phyloP scores from a whole-genome alignment of 1,140 invertebrate species.

The Drosophila kurseongensis region DNA sequence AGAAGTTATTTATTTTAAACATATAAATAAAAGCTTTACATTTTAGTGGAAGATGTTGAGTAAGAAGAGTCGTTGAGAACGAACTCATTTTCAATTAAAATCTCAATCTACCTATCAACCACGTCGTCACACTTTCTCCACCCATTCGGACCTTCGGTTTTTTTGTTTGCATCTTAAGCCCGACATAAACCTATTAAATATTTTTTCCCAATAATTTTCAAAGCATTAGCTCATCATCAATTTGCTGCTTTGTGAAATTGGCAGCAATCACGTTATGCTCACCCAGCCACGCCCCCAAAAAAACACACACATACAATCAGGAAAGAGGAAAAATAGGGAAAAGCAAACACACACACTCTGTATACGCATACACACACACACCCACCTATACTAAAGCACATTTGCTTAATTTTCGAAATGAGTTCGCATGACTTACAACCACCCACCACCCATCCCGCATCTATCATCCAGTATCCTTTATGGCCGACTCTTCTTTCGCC shows the following conservation, averaged over 20 bases:
- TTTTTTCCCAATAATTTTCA: slow-evolving; percentile 58
- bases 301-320: slow-evolving; percentile 21
- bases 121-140: slow-evolving; percentile 2
- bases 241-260: slow-evolving; percentile 67
- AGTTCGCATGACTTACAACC: slow-evolving; percentile 60
- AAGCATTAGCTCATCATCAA: slow-evolving; percentile 73
- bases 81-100: background rate
- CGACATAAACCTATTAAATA: slow-evolving; percentile 53
- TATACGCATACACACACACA: slow-evolving; percentile 13
- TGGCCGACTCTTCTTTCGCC: slow-evolving; percentile 29
- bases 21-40: too few species aligned
- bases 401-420: slow-evolving; percentile 70
- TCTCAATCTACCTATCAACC: background rate
- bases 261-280: slow-evolving; percentile 71
- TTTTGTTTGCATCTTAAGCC: slow-evolving; percentile 27
- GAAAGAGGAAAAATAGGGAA: slow-evolving; percentile 14
- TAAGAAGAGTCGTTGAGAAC: too few species aligned
- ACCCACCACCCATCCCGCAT: slow-evolving; percentile 14
- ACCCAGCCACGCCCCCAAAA: slow-evolving; percentile 54
- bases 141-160: slow-evolving; percentile 1
- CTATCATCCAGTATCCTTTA: slow-evolving; percentile 50
- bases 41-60: too few species aligned
- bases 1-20: too few species aligned
- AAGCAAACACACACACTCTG: slow-evolving; percentile 14
- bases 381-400: slow-evolving; percentile 35